Conservation (phyloP, 2,797 vertebrate species). For the Leptoclinus maculatus region DNA sequence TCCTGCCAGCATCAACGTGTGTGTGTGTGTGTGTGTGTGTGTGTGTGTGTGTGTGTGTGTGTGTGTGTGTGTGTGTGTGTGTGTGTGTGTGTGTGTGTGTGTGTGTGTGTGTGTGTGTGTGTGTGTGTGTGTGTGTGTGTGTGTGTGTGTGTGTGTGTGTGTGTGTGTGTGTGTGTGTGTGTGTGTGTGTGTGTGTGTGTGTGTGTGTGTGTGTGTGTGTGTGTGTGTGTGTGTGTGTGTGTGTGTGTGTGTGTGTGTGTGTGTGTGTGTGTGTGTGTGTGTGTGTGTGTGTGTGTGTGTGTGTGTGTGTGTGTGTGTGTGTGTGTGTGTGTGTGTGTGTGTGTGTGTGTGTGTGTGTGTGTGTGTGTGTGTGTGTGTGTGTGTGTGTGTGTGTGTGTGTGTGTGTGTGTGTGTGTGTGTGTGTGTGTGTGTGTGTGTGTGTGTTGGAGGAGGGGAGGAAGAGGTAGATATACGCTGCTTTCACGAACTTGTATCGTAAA, state of each 20-base stretch:
- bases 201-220: conserved; percentile 44
- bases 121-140: neutral
- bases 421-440: neutral
- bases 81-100: conserved; percentile 31
- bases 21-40: conserved; percentile 27
- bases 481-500: conserved; percentile 14
- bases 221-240: conserved; percentile 17
- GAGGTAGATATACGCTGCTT: neutral
- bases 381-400: no score
- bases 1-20: conserved; percentile 68
- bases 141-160: neutral
- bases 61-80: conserved; percentile 26
- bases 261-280: conserved; percentile 27
- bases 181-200: conserved; percentile 32
- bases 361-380: no score
- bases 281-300: conserved; percentile 32
- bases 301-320: conserved; percentile 32
- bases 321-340: neutral
- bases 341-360: no score
- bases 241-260: neutral
- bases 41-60: neutral
- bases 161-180: conserved; percentile 27
- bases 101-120: conserved; percentile 32
- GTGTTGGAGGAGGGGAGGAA: neutral
- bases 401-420: neutral